Evolutionary conservation across 2,113 vertebrate species (phyloP), one percentile per base, ranked within the genome.

Genomic region (Silurus glanis): DNA sequence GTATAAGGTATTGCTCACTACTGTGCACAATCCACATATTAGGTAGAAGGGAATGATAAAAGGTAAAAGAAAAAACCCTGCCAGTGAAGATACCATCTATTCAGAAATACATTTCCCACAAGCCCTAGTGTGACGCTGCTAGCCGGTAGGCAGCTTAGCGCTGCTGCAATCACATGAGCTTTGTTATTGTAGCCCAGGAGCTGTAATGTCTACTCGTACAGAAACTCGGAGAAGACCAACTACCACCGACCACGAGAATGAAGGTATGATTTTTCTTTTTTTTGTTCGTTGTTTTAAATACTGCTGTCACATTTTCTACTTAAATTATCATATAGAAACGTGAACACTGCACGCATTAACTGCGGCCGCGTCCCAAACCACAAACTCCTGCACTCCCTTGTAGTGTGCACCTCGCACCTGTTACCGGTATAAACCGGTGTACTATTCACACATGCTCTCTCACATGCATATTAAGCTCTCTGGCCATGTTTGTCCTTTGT

Each of bases 51-150:
- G n/a, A 9, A 13, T 25, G 25, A 4, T 14, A 67, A 16, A 67
- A 13, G n/a, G 12, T 6, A 67, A 67, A 67, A 14, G 28, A 0
- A 6, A n/a, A n/a, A n/a, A n/a, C n/a, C n/a, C n/a, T n/a, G 16
- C 16, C 8, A 72, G 16, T 23, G 49, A 10, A 76, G 4, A 14
- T 25, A 25, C 1, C 13, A 23, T 28, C 16, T 17, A 25, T 37
- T 37, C 37, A 2, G 53, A 86, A 89, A 91, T 93, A 90, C 92
- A 92, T 85, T 92, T 86, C 94, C 94, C 94, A 93, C 0, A 91
- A 88, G 83, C 13, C 92, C 58, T n/a, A 0, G 89, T 55, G 66
- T 67, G 23, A 7, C 23, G 55, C 64, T 12, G 21, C 37, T 53
- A 81, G 59, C 86, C 84, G 55, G 69, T 64, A 9, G 0, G 21